Base-by-base conservation (phyloP, 1,140 invertebrate species). In the Eriocheir sinensis region DNA sequence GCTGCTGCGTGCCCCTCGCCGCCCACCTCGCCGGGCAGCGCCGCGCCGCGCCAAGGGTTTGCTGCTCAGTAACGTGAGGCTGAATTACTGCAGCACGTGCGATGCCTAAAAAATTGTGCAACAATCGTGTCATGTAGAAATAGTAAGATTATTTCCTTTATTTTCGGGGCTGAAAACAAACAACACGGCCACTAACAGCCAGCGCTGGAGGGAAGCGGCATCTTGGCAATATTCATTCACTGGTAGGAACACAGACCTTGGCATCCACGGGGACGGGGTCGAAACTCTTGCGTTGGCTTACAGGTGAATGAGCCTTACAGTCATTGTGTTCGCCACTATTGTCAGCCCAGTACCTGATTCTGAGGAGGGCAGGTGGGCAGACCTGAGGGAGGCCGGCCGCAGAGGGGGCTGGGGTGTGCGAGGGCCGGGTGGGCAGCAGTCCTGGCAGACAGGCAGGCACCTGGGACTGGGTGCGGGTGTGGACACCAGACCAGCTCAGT, bases 371-470 rank as follows among this genome's bases (percentile, higher is more conserved):
- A 94, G 93, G 93, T 94, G 93, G 93, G 85, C 93, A 94, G 93
- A 48, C 85, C 30, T 60, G 32, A 34, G 86, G 86, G 86, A 89
- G 72, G 92, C 32, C 27, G 60, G 85, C 6, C 36, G 48, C 3
- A 30, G 85, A 53, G 53, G 92, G 32, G 53, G 38, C 6, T 27
- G 44, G 36, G 81, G 90, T 40, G 36, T 79, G 88, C 0, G 40
- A 27, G 30, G 88, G 88, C 38, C 38, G 85, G 85, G 86, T 88
- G 93, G 93, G 72, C 72, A 60, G 60, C 86, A 17, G 93, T 60
- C 93, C 89, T 94, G 93, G 93, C 85, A 94, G 93, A 94, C 93
- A 94, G 86, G 72, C 93, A 94, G 93, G 93, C 93, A 94, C 93
- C 93, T 94, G 93, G 86, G 81, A 86, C 93, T 94, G 93, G 86